These are phyloP conservation scores for Cosmorhoe ocellata DNA, from an alignment of 2,888 invertebrate species.

Conservation along the genomic window DNA sequence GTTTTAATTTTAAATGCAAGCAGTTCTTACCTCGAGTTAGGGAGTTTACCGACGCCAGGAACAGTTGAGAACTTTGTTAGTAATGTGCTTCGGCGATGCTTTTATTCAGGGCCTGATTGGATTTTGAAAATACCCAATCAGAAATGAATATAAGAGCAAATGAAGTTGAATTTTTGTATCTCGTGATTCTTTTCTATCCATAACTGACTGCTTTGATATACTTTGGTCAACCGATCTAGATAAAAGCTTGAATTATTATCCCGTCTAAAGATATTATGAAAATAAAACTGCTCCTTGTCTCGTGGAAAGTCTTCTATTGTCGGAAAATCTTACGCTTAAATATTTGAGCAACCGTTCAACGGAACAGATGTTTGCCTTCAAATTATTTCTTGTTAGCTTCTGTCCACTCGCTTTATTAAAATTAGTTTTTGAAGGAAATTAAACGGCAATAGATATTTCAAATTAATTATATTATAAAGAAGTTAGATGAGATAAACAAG, in stretches of 20 bases:
- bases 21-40: conserved; percentile 18
- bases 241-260: conserved; percentile 17
- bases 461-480: neutral
- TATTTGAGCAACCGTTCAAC: conserved; percentile 56
- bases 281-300: conserved; percentile 48
- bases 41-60: conserved; percentile 13
- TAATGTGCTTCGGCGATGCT: conserved; percentile 17
- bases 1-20: conserved; percentile 17
- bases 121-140: too few species aligned
- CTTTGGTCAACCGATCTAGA: neutral
- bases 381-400: conserved; percentile 30
- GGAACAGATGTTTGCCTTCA: conserved; percentile 41
- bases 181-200: too few species aligned
- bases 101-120: neutral
- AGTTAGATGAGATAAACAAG: neutral
- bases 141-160: too few species aligned
- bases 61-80: conserved; percentile 20
- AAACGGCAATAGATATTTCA: conserved; percentile 1
- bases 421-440: conserved; percentile 19
- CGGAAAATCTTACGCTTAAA: conserved; percentile 54
- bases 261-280: conserved; percentile 44
- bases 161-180: too few species aligned
- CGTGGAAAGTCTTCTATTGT: conserved; percentile 40
- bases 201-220: too few species aligned
- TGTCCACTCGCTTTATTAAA: conserved; percentile 16